Evolutionary conservation across 1,140 invertebrate species (phyloP).

Genomic region (Brachionus angularis): DNA sequence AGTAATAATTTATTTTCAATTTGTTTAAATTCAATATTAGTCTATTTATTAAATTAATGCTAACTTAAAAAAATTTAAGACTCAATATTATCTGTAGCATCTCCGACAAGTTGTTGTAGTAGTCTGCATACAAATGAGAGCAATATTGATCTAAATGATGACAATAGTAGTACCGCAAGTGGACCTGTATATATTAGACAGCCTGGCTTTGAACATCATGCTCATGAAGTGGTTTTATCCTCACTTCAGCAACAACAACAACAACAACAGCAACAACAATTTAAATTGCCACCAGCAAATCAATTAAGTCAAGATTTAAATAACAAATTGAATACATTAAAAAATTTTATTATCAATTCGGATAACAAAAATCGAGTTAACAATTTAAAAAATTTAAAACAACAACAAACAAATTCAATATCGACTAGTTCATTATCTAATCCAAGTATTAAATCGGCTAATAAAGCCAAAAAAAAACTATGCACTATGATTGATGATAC

Average conservation of each 20-base stretch:
- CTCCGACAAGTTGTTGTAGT: constrained; percentile 25
- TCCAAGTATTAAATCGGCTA: neutral
- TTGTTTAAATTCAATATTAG: no score
- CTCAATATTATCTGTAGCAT: constrained; percentile 1
- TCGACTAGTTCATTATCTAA: neutral
- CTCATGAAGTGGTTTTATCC: constrained; percentile 9
- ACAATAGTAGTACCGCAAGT: constrained; percentile 56
- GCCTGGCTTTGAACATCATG: constrained; percentile 48
- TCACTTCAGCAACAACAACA: no score
- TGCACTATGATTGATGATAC: constrained; percentile 3
- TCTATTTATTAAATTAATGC: no score
- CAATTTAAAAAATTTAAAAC: neutral
- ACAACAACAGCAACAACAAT: no score
- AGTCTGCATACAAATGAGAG: constrained; percentile 48
- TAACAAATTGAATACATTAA: neutral
- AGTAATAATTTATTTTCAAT: constrained; percentile 4
- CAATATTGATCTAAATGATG: constrained; percentile 45
- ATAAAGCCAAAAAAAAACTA: constrained; percentile 24
- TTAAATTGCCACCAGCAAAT: no score
- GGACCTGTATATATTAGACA: constrained; percentile 57
- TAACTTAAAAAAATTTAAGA: no score
- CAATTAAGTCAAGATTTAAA: neutral
- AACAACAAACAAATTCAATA: constrained; percentile 5
- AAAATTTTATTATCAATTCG: constrained; percentile 35
- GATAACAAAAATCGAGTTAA: neutral